Evolutionary conservation across 1,140 invertebrate species (phyloP), one percentile per base, ranked within the genome.

Genomic region (Trichonephila inaurata): DNA sequence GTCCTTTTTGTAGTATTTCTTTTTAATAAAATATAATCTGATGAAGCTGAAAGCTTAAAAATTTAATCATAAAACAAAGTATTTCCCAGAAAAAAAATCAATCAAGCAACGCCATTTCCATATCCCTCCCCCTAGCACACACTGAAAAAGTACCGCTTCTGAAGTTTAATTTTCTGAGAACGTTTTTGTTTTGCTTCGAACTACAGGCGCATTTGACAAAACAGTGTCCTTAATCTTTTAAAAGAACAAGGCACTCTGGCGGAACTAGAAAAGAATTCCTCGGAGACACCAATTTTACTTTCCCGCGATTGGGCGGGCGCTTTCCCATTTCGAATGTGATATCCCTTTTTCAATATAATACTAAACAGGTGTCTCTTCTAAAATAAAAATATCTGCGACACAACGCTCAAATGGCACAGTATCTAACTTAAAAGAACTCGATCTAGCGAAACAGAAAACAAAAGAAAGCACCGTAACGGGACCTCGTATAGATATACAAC

Each of bases 341-440:
- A 85, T 62, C 85, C 85, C 85, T 87, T 87, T 51, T 87, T 60
- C 85, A 87, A 87, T 87, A 60, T 87, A 87, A 87, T 87, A 87
- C 60, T 16, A 60, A 87, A 87, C 85, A 87, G 85, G 85, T 87
- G 85, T 87, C 85, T 62, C 85, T 33, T 87, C 62, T 87, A 87
- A 33, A 87, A 87, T 61, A 87, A 64, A 62, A 87, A 87, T 87
- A 87, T 87, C 24, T 87, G 60, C 60, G 85, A 87, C 85, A 61
- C 58, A 61, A 87, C 85, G 51, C 28, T 87, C 85, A 87, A 87
- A 87, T 33, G 60, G 85, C 85, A 61, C 85, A 61, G 62, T 87
- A 87, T 61, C 85, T 60, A 87, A 87, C 58, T 87, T 87, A 87
- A 51, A 77, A 87, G 85, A 87, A 61, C 60, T 87, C 85, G 60